Evolutionary conservation across 92 coral and sea anemone genomes (phyloP).

Genomic region (Parazoanthus swiftii): DNA sequence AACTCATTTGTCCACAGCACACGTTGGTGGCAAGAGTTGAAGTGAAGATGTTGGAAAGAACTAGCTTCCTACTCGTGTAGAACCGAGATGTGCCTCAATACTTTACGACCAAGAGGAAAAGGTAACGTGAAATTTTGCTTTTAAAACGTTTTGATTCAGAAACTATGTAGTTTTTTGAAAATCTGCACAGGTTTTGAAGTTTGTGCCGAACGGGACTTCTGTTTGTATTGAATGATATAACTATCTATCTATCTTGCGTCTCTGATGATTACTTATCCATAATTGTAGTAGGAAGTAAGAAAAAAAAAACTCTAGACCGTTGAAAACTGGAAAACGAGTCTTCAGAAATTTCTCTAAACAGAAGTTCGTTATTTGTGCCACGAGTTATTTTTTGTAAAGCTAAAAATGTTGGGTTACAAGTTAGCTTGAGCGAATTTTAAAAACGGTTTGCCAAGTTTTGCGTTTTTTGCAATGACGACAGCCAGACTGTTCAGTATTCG

Average conservation of each 20-base stretch:
- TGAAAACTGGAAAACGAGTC: background rate
- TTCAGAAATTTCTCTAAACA: background rate
- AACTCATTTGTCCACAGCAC: too few species aligned
- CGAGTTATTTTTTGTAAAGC: background rate
- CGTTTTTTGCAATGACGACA: background rate
- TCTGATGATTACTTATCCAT: background rate
- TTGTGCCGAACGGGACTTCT: background rate
- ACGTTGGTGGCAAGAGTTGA: too few species aligned
- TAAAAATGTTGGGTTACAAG: background rate
- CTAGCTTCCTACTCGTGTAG: too few species aligned
- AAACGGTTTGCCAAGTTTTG: background rate
- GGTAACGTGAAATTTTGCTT: background rate
- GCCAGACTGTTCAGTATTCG: background rate
- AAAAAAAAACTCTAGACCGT: background rate
- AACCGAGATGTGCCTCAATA: background rate
- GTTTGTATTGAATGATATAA: background rate
- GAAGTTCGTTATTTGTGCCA: background rate
- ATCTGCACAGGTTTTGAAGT: background rate
- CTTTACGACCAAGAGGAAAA: conserved; percentile 1
- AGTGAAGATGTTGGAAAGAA: too few species aligned
- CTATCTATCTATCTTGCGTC: background rate
- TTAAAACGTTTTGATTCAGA: background rate
- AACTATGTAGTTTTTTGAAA: background rate
- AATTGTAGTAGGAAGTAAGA: background rate
- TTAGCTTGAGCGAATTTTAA: too few species aligned